Conservation (phyloP, 2,113 vertebrate species). For the Halcyon senegalensis region DNA sequence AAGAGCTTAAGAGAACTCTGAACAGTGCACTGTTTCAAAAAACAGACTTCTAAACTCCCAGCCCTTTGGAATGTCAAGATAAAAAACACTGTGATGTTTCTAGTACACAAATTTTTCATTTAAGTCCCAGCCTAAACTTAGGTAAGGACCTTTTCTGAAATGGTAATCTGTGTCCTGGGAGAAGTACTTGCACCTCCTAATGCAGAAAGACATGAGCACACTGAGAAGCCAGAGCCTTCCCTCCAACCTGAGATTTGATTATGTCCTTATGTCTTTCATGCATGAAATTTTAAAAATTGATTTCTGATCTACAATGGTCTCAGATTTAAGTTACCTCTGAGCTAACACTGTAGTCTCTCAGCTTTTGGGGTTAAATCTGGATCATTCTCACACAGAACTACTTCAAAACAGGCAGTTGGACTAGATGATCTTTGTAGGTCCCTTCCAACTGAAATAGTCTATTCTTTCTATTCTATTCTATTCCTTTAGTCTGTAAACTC, state of each 20-base stretch:
- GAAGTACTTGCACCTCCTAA: neutral
- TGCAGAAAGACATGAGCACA: accelerated
- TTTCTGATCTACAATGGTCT: neutral
- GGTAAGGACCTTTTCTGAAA: neutral
- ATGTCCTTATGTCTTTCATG: neutral
- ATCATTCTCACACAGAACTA: neutral
- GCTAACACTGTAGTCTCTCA: neutral
- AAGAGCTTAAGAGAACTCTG: neutral
- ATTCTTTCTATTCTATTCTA: neutral
- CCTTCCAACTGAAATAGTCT: neutral
- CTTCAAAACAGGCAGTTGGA: neutral
- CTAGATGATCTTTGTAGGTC: neutral
- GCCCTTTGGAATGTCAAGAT: neutral
- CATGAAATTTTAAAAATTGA: neutral
- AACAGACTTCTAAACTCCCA: neutral
- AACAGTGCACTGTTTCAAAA: neutral
- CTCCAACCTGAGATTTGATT: neutral
- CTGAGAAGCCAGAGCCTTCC: neutral
- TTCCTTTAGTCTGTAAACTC: neutral
- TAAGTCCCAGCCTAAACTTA: neutral
- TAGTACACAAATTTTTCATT: neutral
- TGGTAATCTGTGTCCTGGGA: neutral
- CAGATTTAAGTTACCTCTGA: neutral
- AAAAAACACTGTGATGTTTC: neutral
- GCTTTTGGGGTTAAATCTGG: neutral